A percentile compares a stretch with the other conserved stretches of the same genome.
phyloP scores from a whole-genome alignment of 2,797 vertebrate species.

The Philypnodon macrostomus region DNA sequence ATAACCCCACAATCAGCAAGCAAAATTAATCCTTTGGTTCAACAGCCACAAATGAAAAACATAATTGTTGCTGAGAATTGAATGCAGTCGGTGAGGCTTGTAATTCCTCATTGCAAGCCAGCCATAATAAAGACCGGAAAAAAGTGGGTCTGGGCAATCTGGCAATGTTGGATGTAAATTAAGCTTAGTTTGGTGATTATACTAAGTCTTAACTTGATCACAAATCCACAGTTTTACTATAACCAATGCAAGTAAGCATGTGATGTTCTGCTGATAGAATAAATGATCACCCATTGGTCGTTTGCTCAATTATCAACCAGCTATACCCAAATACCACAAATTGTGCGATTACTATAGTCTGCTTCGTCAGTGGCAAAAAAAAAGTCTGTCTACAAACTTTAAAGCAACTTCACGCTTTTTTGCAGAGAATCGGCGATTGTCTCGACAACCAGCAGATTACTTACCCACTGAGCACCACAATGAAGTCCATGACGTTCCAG shows the following conservation, averaged over 20 bases:
- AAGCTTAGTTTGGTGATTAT: not conserved
- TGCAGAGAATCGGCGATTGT: slow-evolving; percentile 1
- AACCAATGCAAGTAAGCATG: no score
- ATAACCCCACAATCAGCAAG: slow-evolving; percentile 49
- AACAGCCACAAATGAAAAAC: slow-evolving; percentile 35
- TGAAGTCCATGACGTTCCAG: slow-evolving; percentile 99
- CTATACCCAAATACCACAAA: no score
- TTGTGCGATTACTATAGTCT: no score
- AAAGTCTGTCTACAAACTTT: slow-evolving; percentile 19
- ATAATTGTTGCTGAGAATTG: slow-evolving; percentile 47
- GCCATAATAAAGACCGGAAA: slow-evolving; percentile 33
- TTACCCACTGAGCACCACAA: slow-evolving; percentile 98
- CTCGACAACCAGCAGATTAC: slow-evolving; percentile 49
- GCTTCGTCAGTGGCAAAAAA: slow-evolving; percentile 8
- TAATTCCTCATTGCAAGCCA: slow-evolving; percentile 34
- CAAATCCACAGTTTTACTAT: no score
- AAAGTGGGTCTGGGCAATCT: not conserved
- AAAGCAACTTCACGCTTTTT: not conserved
- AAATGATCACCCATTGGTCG: no score
- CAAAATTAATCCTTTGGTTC: slow-evolving; percentile 58
- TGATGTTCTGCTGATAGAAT: no score
- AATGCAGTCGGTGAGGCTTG: slow-evolving; percentile 40
- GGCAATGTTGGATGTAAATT: not conserved
- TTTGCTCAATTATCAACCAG: no score
- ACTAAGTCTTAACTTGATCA: no score